phyloP scores from a whole-genome alignment of 2,113 vertebrate genomes.

The Opisthocomus hoazin region DNA sequence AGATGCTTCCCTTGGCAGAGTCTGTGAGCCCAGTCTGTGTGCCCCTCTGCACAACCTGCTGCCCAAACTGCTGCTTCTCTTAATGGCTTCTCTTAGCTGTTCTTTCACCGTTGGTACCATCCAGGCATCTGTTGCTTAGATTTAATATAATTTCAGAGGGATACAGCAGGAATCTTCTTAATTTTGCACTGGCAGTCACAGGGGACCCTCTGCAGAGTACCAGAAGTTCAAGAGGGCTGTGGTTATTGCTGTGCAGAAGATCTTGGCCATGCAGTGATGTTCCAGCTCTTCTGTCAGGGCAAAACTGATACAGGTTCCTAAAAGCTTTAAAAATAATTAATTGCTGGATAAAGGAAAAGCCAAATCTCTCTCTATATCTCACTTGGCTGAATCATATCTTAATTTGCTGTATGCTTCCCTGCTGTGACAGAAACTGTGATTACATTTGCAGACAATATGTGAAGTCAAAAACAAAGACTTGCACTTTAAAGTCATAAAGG shows the following conservation, averaged over 20 bases:
- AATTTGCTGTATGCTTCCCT: slow-evolving; percentile 12
- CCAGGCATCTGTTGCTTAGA: background rate
- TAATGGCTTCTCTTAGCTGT: background rate
- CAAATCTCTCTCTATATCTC: background rate
- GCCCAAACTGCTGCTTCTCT: background rate
- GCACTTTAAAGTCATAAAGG: background rate
- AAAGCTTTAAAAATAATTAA: background rate
- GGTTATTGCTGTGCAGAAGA: background rate
- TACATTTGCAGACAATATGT: background rate
- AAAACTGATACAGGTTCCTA: background rate
- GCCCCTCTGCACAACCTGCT: background rate
- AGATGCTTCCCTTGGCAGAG: background rate
- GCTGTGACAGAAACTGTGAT: slow-evolving; percentile 28
- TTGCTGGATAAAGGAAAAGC: background rate
- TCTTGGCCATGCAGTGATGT: background rate
- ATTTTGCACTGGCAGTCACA: background rate
- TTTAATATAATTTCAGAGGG: background rate
- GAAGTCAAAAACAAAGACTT: background rate
- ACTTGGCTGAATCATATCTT: background rate
- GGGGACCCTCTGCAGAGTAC: background rate
- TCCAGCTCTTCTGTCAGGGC: background rate
- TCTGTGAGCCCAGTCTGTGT: background rate
- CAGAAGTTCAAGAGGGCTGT: background rate
- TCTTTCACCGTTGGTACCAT: background rate
- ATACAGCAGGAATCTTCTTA: background rate